Percentiles rank a stretch among this genome's conserved stretches.
These are phyloP conservation scores for Oscheius sp. DNA, from an alignment of 1,140 invertebrate genomes.

Conservation along the genomic window DNA sequence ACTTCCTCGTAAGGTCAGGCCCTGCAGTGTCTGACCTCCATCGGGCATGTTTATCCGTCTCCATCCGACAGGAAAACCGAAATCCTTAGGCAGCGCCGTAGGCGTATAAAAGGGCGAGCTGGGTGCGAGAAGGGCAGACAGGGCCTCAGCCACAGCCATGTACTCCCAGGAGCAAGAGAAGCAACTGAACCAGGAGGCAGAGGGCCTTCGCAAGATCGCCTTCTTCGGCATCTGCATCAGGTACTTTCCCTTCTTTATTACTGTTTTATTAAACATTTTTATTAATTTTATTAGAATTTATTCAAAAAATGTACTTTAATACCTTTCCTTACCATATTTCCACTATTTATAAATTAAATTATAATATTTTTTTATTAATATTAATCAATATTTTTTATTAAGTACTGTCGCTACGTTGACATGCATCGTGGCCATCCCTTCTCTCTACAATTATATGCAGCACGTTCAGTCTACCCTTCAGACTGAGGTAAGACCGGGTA, in stretches of 20 bases:
- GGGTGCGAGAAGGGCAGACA: background rate
- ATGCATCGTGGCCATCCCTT: conserved; percentile 47
- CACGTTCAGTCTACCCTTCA: conserved; percentile 50
- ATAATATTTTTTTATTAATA: background rate
- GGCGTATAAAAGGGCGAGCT: background rate
- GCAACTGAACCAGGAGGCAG: conserved; percentile 19
- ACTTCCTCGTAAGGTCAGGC: no score
- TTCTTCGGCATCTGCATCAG: conserved; percentile 37
- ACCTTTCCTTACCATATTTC: background rate
- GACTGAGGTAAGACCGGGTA: conserved; percentile 29
- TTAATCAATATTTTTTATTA: background rate
- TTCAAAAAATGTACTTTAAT: background rate
- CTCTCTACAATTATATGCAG: conserved; percentile 57
- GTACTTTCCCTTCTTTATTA: background rate
- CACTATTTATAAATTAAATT: background rate
- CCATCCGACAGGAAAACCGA: no score
- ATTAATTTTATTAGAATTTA: background rate
- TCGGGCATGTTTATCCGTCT: no score
- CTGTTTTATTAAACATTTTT: background rate
- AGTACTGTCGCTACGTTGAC: conserved; percentile 35
- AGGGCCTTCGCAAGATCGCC: conserved; percentile 36
- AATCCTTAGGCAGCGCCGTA: no score
- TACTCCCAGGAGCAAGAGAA: conserved; percentile 21
- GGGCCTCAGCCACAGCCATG: conserved; percentile 1
- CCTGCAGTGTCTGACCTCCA: no score